phyloP scores from a whole-genome alignment of 2,888 invertebrate genomes.

The Diaprepes abbreviatus region DNA sequence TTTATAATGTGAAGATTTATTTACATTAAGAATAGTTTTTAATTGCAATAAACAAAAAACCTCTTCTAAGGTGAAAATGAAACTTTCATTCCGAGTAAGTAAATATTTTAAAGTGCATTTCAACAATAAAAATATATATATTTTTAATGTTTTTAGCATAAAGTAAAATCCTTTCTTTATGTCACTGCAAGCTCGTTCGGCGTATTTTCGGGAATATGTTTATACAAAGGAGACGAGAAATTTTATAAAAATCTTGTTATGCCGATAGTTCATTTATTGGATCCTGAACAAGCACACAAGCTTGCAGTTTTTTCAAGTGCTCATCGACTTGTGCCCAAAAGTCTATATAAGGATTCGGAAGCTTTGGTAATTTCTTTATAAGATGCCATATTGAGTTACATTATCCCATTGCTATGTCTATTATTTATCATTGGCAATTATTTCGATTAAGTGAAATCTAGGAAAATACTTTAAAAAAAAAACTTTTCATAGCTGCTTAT shows the following conservation, averaged over 20 bases:
- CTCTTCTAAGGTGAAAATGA: constrained; percentile 4
- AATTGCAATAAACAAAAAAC: too few species aligned
- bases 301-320: constrained; percentile 83
- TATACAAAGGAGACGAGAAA: constrained; percentile 82
- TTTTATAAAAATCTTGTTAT: constrained; percentile 82
- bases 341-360: constrained; percentile 73
- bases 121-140: too few species aligned
- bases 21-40: too few species aligned
- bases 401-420: too few species aligned
- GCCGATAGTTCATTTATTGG: constrained; percentile 78
- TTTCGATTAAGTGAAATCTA: too few species aligned
- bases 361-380: constrained; percentile 73
- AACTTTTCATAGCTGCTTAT: too few species aligned
- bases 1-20: too few species aligned
- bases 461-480: too few species aligned
- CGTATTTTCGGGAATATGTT: constrained; percentile 77
- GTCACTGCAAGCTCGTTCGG: constrained; percentile 77
- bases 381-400: too few species aligned
- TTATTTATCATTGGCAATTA: too few species aligned
- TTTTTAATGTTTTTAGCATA: constrained; percentile 71
- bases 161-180: constrained; percentile 77
- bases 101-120: too few species aligned
- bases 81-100: constrained; percentile 6
- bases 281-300: constrained; percentile 88
- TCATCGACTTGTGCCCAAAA: constrained; percentile 79